Evolutionary conservation across 2,888 invertebrate species (phyloP).

Genomic region (Aleiodes testaceus): DNA sequence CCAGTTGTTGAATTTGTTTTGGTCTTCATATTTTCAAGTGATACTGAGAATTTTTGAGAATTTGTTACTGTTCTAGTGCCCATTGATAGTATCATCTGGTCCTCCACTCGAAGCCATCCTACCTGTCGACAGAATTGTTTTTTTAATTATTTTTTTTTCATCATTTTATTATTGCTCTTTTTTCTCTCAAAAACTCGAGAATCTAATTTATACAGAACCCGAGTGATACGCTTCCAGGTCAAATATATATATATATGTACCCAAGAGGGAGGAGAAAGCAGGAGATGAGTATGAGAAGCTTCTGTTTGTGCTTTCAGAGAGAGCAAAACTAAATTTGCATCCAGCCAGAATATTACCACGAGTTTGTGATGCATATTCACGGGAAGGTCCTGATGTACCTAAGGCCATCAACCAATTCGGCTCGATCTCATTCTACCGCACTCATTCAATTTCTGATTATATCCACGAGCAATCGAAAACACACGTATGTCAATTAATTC

Average conservation of each 20-base stretch:
- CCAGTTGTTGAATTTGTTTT: slow-evolving; percentile 53
- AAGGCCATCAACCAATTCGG: slow-evolving; percentile 51
- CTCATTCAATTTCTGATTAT: slow-evolving; percentile 22
- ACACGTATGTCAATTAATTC: background rate
- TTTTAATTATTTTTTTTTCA: background rate
- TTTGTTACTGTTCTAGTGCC: slow-evolving; percentile 84
- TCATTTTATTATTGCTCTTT: background rate
- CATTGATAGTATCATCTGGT: slow-evolving; percentile 83
- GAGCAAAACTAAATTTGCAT: slow-evolving; percentile 53
- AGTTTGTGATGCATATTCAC: slow-evolving; percentile 53
- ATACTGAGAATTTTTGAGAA: slow-evolving; percentile 81
- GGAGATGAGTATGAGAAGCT: slow-evolving; percentile 13
- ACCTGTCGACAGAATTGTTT: slow-evolving; percentile 74
- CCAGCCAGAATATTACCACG: slow-evolving; percentile 44
- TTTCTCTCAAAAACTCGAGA: background rate
- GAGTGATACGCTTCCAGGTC: slow-evolving; percentile 17
- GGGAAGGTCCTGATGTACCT: slow-evolving; percentile 19
- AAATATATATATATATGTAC: slow-evolving; percentile 37
- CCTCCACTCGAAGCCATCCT: slow-evolving; percentile 84
- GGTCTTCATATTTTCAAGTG: slow-evolving; percentile 69
- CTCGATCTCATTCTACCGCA: slow-evolving; percentile 41
- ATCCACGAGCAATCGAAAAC: background rate
- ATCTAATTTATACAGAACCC: slow-evolving; percentile 10
- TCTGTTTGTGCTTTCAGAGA: slow-evolving; percentile 37
- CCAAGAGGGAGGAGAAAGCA: slow-evolving; percentile 18